Evolutionary conservation across 2,888 invertebrate genomes (phyloP), one percentile per base, ranked within the genome.

Genomic region (Sphecodes monilicornis): DNA sequence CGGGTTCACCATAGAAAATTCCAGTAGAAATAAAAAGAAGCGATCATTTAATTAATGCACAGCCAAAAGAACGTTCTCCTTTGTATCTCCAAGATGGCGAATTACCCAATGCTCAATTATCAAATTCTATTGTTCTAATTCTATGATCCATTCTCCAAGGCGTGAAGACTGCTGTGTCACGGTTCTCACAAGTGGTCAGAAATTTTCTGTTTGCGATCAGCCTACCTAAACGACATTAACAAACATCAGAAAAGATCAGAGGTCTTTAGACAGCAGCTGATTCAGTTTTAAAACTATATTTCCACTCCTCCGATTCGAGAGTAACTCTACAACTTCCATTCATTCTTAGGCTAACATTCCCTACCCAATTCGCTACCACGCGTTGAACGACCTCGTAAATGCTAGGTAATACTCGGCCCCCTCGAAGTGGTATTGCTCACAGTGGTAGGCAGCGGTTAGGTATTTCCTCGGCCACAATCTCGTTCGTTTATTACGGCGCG

Each of bases 401-500:
- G 32, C 64, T 64, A 29, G 32, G 22, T 22, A 1, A 29, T 32
- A 22, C 43, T 46, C 29, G 39, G 50, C 41, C 22, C 11, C 50
- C 41, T 10, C 29, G 22, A 43, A 60, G 43, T 46, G 57, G 39
- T 72, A 81, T 57, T n/a, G 68, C 32, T 26, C 29, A 3, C 39
- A 8, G 36, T 13, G n/a, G 29, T 3, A n/a, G 79, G 11, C 26
- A 22, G 11, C 46, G 8, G 60, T 41, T 50, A 41, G 69, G 82
- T 50, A 46, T 82, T 82, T 66, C 50, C 74, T 66, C 70, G 26
- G 43, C 71, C 64, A 5, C 57, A 75, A 50, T 78, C 79, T 57
- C n/a, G 64, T 75, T 39, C 82, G 75, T 82, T 82, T 54, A 46
- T 82, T 66, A 43, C 46, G 57, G 54, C 64, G 75, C 26, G 26